phyloP scores from a whole-genome alignment of 2,888 invertebrate genomes.

The Idaea straminata region DNA sequence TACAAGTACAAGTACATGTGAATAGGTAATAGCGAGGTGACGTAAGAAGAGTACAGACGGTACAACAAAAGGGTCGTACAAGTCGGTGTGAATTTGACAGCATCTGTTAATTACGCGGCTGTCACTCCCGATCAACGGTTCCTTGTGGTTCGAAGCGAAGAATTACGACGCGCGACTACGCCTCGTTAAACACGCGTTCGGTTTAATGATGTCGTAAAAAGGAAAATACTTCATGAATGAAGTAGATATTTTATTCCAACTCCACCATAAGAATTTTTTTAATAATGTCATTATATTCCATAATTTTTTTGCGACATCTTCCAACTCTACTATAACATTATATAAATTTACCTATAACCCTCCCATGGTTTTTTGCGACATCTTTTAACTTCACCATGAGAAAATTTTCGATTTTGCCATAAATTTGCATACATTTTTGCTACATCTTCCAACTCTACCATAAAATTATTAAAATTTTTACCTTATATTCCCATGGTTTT shows the following conservation, averaged over 20 bases:
- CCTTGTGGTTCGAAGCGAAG: constrained; percentile 50
- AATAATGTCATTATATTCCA: neutral
- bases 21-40: neutral
- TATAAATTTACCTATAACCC: no score
- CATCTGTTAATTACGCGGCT: constrained; percentile 69
- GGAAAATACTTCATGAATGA: constrained; percentile 40
- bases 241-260: constrained; percentile 35
- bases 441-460: no score
- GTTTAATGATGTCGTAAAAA: constrained; percentile 56
- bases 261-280: constrained; percentile 13
- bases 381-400: constrained; percentile 16
- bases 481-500: no score
- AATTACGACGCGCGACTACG: constrained; percentile 53
- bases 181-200: constrained; percentile 55
- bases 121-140: constrained; percentile 48
- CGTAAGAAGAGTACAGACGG: neutral
- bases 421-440: no score
- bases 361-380: no score
- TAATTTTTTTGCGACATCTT: neutral
- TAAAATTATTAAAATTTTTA: no score
- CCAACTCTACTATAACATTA: no score
- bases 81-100: constrained; percentile 67
- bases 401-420: constrained; percentile 3
- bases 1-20: no score
- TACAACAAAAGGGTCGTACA: constrained; percentile 35